Evolutionary conservation across 1,140 invertebrate species (phyloP).

Genomic region (Nasonia vitripennis): DNA sequence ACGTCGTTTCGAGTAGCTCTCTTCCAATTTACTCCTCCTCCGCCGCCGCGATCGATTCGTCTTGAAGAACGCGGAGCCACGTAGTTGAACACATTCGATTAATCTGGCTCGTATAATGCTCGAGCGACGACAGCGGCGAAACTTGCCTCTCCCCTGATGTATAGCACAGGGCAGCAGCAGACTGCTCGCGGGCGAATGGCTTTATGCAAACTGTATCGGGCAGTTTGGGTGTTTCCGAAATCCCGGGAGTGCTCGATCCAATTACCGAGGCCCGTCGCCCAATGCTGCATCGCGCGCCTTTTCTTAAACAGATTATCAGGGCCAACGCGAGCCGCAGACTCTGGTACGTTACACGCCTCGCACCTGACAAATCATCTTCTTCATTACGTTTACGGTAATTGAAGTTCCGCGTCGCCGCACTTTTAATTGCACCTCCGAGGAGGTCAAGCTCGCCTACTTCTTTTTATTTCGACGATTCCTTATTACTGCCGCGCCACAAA

Average conservation of each 20-base stretch:
- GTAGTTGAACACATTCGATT: constrained; percentile 44
- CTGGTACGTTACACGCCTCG: background rate
- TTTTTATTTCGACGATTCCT: background rate
- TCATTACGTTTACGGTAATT: constrained; percentile 45
- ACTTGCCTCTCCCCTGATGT: constrained; percentile 16
- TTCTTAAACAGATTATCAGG: constrained; percentile 33
- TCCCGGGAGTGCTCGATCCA: constrained; percentile 58
- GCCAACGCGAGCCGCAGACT: background rate
- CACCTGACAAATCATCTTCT: constrained; percentile 39
- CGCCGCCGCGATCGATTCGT: background rate
- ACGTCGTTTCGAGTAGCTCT: too few species aligned
- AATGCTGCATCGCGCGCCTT: constrained; percentile 20
- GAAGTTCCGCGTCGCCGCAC: constrained; percentile 14
- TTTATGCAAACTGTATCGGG: constrained; percentile 54
- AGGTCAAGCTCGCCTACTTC: background rate
- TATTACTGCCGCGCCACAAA: background rate
- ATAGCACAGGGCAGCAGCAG: background rate
- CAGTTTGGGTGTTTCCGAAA: constrained; percentile 60
- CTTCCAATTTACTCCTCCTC: too few species aligned
- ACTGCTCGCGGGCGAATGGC: constrained; percentile 27
- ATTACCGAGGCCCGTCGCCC: constrained; percentile 47
- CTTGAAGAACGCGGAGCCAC: constrained; percentile 12
- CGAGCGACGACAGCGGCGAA: background rate
- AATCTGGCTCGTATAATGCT: constrained; percentile 2
- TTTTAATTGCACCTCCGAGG: background rate